A percentile compares a stretch with the other conserved stretches of the same genome.
Evolutionary conservation across 2,797 vertebrate genomes (phyloP).

Genomic region (Leptatherina wallacei): DNA sequence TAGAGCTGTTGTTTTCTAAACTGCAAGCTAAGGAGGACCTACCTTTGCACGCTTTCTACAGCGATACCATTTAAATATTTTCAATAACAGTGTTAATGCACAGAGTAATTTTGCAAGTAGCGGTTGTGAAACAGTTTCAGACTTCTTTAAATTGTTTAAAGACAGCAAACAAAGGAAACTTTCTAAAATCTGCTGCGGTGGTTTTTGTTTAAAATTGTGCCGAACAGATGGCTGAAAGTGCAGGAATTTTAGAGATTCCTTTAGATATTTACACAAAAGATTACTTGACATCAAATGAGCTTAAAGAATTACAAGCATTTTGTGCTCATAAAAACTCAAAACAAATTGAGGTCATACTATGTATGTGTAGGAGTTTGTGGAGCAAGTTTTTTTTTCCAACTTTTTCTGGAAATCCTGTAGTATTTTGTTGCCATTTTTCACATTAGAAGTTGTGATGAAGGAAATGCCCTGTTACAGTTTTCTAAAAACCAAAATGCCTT

Average conservation of each 20-base stretch:
- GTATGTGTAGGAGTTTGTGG: background rate
- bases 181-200: background rate
- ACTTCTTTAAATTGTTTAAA: background rate
- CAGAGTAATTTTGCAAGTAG: background rate
- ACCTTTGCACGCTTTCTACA: constrained; percentile 54
- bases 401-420: constrained; percentile 20
- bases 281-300: background rate
- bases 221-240: background rate
- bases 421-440: constrained; percentile 40
- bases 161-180: background rate
- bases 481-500: constrained; percentile 79
- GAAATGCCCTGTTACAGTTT: constrained; percentile 53
- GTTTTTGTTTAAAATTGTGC: background rate
- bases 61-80: constrained; percentile 22
- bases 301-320: background rate
- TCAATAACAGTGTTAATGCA: background rate
- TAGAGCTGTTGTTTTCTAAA: constrained; percentile 22
- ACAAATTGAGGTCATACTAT: background rate
- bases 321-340: background rate
- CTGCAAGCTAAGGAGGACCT: constrained; percentile 3
- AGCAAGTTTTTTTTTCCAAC: background rate
- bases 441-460: constrained; percentile 32
- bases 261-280: background rate
- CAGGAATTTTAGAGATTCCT: background rate
- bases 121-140: background rate